Evolutionary conservation across 2,888 invertebrate genomes (phyloP), one percentile per base, ranked within the genome.

Genomic region (Pardosa pseudoannulata): DNA sequence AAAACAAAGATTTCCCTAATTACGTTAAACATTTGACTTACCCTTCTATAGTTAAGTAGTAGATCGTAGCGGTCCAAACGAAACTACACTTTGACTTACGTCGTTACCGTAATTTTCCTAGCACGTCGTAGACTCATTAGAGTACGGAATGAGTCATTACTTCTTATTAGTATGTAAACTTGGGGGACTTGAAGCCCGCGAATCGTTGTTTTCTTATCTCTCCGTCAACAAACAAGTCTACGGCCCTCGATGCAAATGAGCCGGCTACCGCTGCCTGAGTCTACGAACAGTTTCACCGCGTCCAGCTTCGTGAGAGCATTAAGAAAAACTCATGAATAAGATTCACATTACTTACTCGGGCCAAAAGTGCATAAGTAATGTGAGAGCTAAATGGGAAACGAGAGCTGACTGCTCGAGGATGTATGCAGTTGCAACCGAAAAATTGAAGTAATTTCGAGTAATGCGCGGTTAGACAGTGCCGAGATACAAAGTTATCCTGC

Each of bases 241-340:
- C 46, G 16, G 9, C 2, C n/a, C 2, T 6, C n/a, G 13, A 46
- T 46, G 46, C 16, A 46, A 46, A 46, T 46, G n/a, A 46, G 16
- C 16, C 46, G 7, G 46, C 46, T 46, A 46, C 46, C n/a, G 46
- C 46, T 16, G 9, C 9, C n/a, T 16, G 9, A 6, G n/a, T 46
- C 5, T 7, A 11, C 36, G 5, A 5, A 36, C 6, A 16, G 46
- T 46, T 46, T 16, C 9, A 7, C 11, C 36, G 6, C 6, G 16
- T 2, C 16, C 2, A n/a, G 46, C 46, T 46, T 46, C 46, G 46
- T 46, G 46, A 46, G 7, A 6, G n/a, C 16, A 46, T 46, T 46
- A 46, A 46, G 46, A 46, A 46, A 46, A 46, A 46, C 46, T 46
- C 46, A 46, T 46, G 46, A 46, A 46, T 46, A 46, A n/a, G 46